Conservation (phyloP, 2,797 vertebrate genomes). For the Acrossocheilus wenchowensis region DNA sequence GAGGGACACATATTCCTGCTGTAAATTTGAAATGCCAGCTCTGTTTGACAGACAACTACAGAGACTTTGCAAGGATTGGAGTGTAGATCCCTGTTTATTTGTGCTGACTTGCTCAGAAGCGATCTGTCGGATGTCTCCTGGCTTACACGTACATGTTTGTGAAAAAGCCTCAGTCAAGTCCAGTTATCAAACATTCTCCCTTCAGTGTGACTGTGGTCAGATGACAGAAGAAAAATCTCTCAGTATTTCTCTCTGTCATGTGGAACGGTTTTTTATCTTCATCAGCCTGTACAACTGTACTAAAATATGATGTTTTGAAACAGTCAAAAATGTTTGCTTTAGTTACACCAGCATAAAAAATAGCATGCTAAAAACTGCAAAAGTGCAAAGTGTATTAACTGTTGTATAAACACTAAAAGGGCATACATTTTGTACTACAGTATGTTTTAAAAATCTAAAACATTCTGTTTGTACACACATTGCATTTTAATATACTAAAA, state of each 20-base stretch:
- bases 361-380: no score
- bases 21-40: constrained; percentile 70
- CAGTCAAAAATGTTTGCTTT: background rate
- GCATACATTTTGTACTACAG: no score
- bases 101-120: constrained; percentile 62
- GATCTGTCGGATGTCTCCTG: constrained; percentile 69
- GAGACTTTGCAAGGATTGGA: constrained; percentile 71
- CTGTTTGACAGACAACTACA: constrained; percentile 73
- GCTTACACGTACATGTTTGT: constrained; percentile 63
- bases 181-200: constrained; percentile 43
- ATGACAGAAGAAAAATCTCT: constrained; percentile 18
- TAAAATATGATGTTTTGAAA: background rate
- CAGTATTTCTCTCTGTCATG: background rate
- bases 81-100: constrained; percentile 71
- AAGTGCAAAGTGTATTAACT: no score
- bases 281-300: background rate
- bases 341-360: no score
- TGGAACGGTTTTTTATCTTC: background rate
- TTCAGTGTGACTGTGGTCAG: constrained; percentile 36
- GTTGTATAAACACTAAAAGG: no score
- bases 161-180: constrained; percentile 60
- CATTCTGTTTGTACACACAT: no score
- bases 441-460: no score
- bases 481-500: no score
- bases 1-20: background rate